Conservation (phyloP, 1,140 invertebrate genomes). For the Drosophila kurseongensis region DNA sequence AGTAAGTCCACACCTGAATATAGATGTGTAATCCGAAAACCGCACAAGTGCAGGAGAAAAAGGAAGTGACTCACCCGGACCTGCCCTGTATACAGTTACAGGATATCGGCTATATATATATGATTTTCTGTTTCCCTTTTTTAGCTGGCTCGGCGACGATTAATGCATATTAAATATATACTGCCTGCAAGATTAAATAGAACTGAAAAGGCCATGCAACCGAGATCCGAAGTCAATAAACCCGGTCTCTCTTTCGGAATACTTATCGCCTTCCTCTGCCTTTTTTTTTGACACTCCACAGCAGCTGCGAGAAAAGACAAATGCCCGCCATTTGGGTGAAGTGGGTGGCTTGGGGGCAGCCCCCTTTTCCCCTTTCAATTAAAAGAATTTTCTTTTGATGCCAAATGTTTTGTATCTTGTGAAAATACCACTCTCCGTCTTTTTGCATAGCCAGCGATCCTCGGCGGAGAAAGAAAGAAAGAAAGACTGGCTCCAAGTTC, state of each 20-base stretch:
- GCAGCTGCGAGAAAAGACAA: slow-evolving; percentile 34
- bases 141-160: slow-evolving; percentile 40
- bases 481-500: slow-evolving; percentile 63
- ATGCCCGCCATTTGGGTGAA: not conserved
- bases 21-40: slow-evolving; percentile 37
- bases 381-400: slow-evolving; percentile 46
- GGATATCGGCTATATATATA: slow-evolving; percentile 51
- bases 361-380: slow-evolving; percentile 23
- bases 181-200: slow-evolving; percentile 29
- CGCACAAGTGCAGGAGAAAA: slow-evolving; percentile 69
- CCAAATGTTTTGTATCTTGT: slow-evolving; percentile 62
- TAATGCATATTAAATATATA: slow-evolving; percentile 59
- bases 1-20: not conserved
- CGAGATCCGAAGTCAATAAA: slow-evolving; percentile 47
- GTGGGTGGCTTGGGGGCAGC: not conserved
- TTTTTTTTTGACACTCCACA: slow-evolving; percentile 42
- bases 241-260: slow-evolving; percentile 14
- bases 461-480: slow-evolving; percentile 6
- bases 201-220: slow-evolving; percentile 26
- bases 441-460: slow-evolving; percentile 39
- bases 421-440: slow-evolving; percentile 55
- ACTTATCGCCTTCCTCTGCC: slow-evolving; percentile 30
- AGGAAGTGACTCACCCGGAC: slow-evolving; percentile 67
- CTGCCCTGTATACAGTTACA: slow-evolving; percentile 55
- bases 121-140: slow-evolving; percentile 53